Evolutionary conservation across 2,113 vertebrate species (phyloP), one percentile per base, ranked within the genome.

Genomic region (Diphyllodes magnificus): DNA sequence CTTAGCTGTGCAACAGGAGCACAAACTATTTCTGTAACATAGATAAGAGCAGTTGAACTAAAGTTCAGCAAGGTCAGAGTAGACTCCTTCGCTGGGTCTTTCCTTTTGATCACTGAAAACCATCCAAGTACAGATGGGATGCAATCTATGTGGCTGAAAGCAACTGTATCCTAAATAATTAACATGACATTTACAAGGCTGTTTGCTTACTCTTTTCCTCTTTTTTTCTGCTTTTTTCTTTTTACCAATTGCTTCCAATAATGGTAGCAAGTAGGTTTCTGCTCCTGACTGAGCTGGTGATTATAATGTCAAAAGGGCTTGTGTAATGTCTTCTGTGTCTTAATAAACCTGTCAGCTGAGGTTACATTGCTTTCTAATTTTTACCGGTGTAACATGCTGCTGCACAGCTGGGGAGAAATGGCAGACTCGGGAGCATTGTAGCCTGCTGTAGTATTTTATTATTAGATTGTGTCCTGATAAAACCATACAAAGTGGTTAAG

Each of bases 341-440:
- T 97, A 98, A 98, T 97, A 98, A 98, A 97, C 96, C 96, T 97
- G 97, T 98, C 97, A 97, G 89, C 82, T 88, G 96, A 97, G 92
- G 94, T 96, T 96, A 95, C 16, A 5, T 95, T 97, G 86, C 96
- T 97, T 97, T 95, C 96, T 97, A 69, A 96, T 98, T 98, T 97
- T 95, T 90, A 88, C 70, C 63, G 86, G 91, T 71, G 89, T 76
- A 97, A 92, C 95, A 79, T 60, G 73, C 82, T 5, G 27, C 85
- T 79, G 94, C 47, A 51, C 94, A 96, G 90, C 89, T 94, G 87
- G 93, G 86, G 70, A 75, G 66, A 93, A 92, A 90, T 50, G 70
- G 88, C 83, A 81, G 84, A 65, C 65, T 88, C 11, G 0, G 24
- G 70, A 88, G 82, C 90, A 45, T 5, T 7, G 18, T 19, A 94